These are phyloP conservation scores for Spilarctia lutea DNA, from an alignment of 2,888 invertebrate species.

Conservation along the genomic window DNA sequence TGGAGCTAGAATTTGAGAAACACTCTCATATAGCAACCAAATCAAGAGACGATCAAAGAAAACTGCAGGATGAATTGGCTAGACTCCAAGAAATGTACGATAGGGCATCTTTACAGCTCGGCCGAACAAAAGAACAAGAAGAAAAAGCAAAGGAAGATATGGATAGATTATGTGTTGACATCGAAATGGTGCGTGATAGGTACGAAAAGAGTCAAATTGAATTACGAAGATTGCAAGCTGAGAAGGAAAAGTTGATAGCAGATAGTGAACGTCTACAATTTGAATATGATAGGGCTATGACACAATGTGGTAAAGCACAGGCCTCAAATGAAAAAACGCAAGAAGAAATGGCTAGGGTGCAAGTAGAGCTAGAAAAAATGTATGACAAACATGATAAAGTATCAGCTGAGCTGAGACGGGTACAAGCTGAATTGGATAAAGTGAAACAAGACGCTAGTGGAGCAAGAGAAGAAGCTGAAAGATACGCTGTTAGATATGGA, in stretches of 20 bases:
- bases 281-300: slow-evolving; percentile 94
- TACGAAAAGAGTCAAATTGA: slow-evolving; percentile 96
- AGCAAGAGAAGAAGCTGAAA: slow-evolving; percentile 92
- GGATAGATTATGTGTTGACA: slow-evolving; percentile 91
- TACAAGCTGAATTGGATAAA: slow-evolving; percentile 92
- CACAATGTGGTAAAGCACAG: slow-evolving; percentile 94
- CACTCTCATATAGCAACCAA: slow-evolving; percentile 92
- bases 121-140: slow-evolving; percentile 95
- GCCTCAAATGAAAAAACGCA: slow-evolving; percentile 95
- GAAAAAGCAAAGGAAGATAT: slow-evolving; percentile 96
- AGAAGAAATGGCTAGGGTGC: slow-evolving; percentile 95
- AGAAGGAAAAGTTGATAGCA: slow-evolving; percentile 94
- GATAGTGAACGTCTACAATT: slow-evolving; percentile 95
- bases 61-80: slow-evolving; percentile 94
- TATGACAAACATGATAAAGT: slow-evolving; percentile 96
- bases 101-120: slow-evolving; percentile 93
- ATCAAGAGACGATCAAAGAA: slow-evolving; percentile 94
- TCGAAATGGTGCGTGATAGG: slow-evolving; percentile 95
- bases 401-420: slow-evolving; percentile 92
- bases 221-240: slow-evolving; percentile 92
- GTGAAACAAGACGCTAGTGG: slow-evolving; percentile 91
- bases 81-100: slow-evolving; percentile 96
- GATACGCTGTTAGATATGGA: slow-evolving; percentile 90
- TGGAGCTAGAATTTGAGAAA: slow-evolving; percentile 95
- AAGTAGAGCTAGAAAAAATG: slow-evolving; percentile 95